Percentiles rank a stretch among this genome's conserved stretches.
Evolutionary conservation across 2,113 vertebrate genomes (phyloP).

Genomic region (Zosterops pallidus): DNA sequence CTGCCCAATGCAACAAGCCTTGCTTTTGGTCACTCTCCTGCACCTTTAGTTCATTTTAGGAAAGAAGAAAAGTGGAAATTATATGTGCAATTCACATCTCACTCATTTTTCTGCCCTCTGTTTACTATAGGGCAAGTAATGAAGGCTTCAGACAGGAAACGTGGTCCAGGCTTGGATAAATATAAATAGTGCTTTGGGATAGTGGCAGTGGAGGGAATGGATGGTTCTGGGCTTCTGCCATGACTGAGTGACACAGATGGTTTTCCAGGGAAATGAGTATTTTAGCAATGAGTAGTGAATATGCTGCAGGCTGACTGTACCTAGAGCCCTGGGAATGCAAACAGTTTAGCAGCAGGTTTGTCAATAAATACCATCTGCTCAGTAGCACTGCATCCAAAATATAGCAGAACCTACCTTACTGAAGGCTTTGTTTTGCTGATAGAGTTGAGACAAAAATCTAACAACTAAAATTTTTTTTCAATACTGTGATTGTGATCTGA

Average conservation of each 20-base stretch:
- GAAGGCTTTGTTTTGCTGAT: neutral
- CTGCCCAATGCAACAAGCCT: neutral
- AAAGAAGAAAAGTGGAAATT: neutral
- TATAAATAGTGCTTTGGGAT: neutral
- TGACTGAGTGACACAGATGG: slow-evolving; percentile 38
- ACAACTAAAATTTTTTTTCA: neutral
- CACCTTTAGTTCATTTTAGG: neutral
- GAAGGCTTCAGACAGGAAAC: neutral
- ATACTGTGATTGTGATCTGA: neutral
- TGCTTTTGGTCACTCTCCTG: neutral
- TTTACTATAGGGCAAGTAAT: neutral
- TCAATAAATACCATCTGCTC: slow-evolving; percentile 66
- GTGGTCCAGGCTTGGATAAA: neutral
- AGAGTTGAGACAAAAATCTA: neutral
- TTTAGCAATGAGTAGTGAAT: slow-evolving; percentile 12
- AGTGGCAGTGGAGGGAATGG: neutral
- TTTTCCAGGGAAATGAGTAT: slow-evolving; percentile 46
- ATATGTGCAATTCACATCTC: neutral
- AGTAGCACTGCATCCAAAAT: neutral
- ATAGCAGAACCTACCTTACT: neutral
- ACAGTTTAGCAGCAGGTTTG: slow-evolving; percentile 57
- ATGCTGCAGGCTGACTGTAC: slow-evolving; percentile 9
- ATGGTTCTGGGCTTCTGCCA: slow-evolving; percentile 1
- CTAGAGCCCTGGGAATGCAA: slow-evolving; percentile 12
- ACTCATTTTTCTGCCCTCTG: neutral